Evolutionary conservation across 2,797 vertebrate genomes (phyloP), one percentile per base, ranked within the genome.

Genomic region (Karalla daura): DNA sequence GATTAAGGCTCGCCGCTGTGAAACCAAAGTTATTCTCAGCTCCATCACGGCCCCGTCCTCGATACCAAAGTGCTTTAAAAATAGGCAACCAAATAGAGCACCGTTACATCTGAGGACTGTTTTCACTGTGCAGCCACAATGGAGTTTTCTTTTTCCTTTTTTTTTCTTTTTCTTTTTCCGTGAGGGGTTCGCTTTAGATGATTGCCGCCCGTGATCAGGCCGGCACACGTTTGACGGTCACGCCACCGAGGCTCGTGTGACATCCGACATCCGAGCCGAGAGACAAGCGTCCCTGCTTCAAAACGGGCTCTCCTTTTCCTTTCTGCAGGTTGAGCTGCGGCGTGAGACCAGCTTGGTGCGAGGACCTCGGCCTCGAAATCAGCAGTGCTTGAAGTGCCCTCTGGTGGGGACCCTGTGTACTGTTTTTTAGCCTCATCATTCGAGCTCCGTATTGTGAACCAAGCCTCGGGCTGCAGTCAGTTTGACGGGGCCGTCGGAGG

Each of bases 11-110:
- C 21, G 47, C 70, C 13, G 72, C 83, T 77, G 77, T 75, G 78
- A 83, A 80, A 78, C 68, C 68, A 50, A 66, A 85, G 77, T 87
- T 89, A 90, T 88, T 90, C 85, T 86, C 74, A 83, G 86, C 81
- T 67, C 63, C 78, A 74, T 86, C 65, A 67, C 15, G 39, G 77
- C 78, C 74, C 70, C 80, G 86, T 77, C 88, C 86, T 84, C 73
- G 61, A 88, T 86, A 80, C 72, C 45, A 80, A 65, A 71, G 70
- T 44, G 62, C 71, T 82, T 74, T 78, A 87, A 69, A 86, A 86
- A 86, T 83, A 85, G 72, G 21, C 55, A 55, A 73, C 51, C 58
- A 80, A 85, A 67, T 66, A 51, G 78, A 86, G 76, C 76, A 63
- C 36, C 18, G 70, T 66, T 62, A 72, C 69, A 58, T 78, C 45